Percentiles rank a stretch among this genome's conserved stretches.
phyloP scores from a whole-genome alignment of 2,888 invertebrate genomes.

The Drosophila lacicola region DNA sequence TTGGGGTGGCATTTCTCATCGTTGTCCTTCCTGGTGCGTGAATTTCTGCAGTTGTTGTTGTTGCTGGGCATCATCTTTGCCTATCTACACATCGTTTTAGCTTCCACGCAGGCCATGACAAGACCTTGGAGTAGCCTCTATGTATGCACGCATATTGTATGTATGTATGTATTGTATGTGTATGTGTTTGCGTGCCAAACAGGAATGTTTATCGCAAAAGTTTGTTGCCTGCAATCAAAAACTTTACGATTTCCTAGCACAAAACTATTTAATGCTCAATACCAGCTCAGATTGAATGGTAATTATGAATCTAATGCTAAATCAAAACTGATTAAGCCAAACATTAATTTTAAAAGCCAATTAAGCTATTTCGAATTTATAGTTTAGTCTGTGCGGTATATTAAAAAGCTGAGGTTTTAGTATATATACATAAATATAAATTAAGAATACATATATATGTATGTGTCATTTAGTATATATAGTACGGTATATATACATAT shows the following conservation, averaged over 20 bases:
- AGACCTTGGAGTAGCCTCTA: constrained; percentile 68
- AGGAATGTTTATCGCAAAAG: constrained; percentile 60
- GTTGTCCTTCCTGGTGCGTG: constrained; percentile 54
- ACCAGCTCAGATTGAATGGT: constrained; percentile 7
- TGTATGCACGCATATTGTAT: constrained; percentile 6
- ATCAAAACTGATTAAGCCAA: not conserved
- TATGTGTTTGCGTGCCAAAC: constrained; percentile 52
- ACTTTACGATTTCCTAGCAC: constrained; percentile 27
- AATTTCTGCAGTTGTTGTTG: constrained; percentile 36
- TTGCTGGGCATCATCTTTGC: constrained; percentile 64
- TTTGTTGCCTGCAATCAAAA: constrained; percentile 51
- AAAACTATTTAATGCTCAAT: constrained; percentile 13
- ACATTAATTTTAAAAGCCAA: not conserved
- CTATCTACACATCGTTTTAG: constrained; percentile 54
- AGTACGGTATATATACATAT: too few relatives aligned
- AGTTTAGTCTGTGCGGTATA: not conserved
- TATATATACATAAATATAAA: too few relatives aligned
- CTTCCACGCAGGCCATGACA: constrained; percentile 70
- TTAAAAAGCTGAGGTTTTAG: not conserved
- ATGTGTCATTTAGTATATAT: too few relatives aligned
- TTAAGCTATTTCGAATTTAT: constrained; percentile 5
- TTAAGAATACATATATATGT: too few relatives aligned
- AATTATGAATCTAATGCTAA: constrained; percentile 11
- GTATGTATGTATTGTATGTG: not conserved
- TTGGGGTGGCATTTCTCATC: constrained; percentile 74